Evolutionary conservation across 2,113 vertebrate genomes (phyloP).

Genomic region (Nesogale talazaci): DNA sequence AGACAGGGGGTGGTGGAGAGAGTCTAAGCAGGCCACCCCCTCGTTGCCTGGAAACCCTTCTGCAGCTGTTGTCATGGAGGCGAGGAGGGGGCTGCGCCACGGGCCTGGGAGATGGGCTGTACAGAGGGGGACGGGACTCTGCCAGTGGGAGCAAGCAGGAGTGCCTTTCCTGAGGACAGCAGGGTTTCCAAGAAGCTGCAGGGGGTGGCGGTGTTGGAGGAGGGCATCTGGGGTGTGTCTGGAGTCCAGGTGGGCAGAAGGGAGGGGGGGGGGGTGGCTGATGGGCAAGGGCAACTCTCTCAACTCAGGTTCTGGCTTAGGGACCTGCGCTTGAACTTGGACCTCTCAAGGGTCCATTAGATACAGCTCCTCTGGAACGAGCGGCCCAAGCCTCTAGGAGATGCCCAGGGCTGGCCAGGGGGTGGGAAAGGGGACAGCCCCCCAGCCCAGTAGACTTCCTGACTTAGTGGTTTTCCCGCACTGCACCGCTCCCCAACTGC

Average conservation of each 20-base stretch:
- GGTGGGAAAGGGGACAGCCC: no score
- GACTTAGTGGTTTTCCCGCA: no score
- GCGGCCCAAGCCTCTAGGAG: neutral
- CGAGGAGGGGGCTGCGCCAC: neutral
- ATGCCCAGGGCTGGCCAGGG: no score
- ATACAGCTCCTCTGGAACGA: neutral
- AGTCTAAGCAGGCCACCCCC: neutral
- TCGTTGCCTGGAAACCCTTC: conserved; percentile 54
- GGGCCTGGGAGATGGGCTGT: neutral
- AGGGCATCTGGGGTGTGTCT: neutral
- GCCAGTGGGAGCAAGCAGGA: neutral
- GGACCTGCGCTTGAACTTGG: neutral
- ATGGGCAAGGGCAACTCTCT: neutral
- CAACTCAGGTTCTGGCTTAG: neutral
- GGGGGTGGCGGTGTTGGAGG: no score
- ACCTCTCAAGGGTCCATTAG: neutral
- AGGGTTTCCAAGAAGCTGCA: neutral
- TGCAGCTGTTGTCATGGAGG: conserved; percentile 26
- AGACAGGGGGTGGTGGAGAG: neutral
- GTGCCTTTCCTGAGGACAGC: neutral
- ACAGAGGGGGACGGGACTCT: neutral
- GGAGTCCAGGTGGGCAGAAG: neutral
- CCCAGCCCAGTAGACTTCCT: no score
- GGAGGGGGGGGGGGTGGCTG: accelerated
- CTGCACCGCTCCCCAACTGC: no score